These are phyloP conservation scores for Morone saxatilis DNA, from an alignment of 2,113 vertebrate species.

Conservation along the genomic window DNA sequence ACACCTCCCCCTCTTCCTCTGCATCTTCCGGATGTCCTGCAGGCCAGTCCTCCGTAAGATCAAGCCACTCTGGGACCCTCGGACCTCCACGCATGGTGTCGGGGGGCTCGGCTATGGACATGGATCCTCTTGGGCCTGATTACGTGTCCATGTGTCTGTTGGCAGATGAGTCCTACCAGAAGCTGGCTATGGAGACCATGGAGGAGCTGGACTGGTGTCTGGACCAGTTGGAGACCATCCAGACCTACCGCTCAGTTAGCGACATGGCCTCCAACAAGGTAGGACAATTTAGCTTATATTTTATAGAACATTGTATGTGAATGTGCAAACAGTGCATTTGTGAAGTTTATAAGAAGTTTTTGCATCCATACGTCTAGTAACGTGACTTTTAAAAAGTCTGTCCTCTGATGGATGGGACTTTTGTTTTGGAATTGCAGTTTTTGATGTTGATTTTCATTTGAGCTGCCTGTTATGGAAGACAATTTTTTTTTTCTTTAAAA, in stretches of 20 bases:
- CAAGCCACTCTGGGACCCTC: constrained; percentile 65
- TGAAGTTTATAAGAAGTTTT: neutral
- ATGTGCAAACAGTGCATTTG: constrained; percentile 1
- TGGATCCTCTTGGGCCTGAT: constrained; percentile 74
- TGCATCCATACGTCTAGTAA: neutral
- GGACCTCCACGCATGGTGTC: constrained; percentile 54
- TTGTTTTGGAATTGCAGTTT: neutral
- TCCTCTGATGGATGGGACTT: neutral
- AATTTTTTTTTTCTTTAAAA: neutral
- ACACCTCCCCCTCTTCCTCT: constrained; percentile 69
- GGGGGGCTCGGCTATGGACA: constrained; percentile 52
- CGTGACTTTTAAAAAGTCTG: neutral
- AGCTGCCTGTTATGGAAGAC: neutral
- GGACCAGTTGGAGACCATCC: constrained; percentile 83
- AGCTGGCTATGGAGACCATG: constrained; percentile 83
- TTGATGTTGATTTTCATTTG: neutral
- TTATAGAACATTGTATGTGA: neutral
- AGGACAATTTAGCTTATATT: constrained; percentile 11
- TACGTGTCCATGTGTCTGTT: constrained; percentile 83
- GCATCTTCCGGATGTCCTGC: constrained; percentile 59
- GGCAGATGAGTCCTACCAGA: constrained; percentile 84
- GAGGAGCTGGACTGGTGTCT: constrained; percentile 85
- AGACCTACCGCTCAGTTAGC: constrained; percentile 83
- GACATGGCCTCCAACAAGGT: constrained; percentile 85
- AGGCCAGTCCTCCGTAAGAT: constrained; percentile 51